Evolutionary conservation across 2,113 vertebrate species (phyloP).

Genomic region (Calyptomena viridis): DNA sequence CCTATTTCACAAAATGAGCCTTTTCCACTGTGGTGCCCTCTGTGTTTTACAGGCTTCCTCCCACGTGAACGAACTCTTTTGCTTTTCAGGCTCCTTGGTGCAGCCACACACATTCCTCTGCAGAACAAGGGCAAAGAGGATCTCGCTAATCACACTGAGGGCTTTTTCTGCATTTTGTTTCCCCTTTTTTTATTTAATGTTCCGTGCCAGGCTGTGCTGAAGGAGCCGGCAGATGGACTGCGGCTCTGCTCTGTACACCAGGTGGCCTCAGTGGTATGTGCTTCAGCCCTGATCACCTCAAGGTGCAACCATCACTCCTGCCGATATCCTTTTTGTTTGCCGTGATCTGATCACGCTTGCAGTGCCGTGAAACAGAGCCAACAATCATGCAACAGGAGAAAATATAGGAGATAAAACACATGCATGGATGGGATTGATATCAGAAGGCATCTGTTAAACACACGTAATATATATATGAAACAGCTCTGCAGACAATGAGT

Average conservation of each 20-base stretch:
- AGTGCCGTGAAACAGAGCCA: background rate
- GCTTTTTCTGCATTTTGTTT: rapidly evolving
- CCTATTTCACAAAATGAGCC: background rate
- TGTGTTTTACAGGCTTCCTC: background rate
- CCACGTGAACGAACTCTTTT: background rate
- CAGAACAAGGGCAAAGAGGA: background rate
- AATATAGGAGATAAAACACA: background rate
- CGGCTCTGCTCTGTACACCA: constrained; percentile 50
- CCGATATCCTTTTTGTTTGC: background rate
- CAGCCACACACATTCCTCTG: background rate
- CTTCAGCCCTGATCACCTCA: background rate
- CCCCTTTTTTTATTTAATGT: background rate
- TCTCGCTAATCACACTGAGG: background rate
- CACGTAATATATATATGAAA: background rate
- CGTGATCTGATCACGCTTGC: background rate
- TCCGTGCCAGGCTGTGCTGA: rapidly evolving
- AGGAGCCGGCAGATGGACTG: background rate
- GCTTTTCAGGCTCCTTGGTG: background rate
- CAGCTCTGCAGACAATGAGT: background rate
- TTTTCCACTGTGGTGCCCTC: background rate
- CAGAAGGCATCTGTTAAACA: constrained; percentile 28
- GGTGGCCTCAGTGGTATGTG: constrained; percentile 58
- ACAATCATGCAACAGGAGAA: background rate
- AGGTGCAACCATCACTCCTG: background rate
- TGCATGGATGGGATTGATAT: background rate